Conservation (phyloP, 2,113 vertebrate species). For the Phrynocephalus versicolor region DNA sequence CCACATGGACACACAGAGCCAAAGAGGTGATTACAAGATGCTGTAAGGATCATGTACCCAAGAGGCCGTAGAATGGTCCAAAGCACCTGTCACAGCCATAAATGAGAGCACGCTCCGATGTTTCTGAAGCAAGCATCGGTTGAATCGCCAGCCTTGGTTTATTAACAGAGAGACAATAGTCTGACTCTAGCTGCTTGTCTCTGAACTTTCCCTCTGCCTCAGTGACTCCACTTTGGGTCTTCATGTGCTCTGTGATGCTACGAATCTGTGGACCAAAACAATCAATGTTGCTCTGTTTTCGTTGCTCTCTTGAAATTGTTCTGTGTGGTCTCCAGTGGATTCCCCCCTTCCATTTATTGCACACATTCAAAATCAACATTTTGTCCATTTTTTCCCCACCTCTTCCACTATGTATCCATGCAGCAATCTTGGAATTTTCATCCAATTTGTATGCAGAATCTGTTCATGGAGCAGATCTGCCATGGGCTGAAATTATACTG, state of each 20-base stretch:
- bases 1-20: neutral
- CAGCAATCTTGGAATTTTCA: neutral
- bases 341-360: neutral
- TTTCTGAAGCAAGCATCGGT: neutral
- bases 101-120: neutral
- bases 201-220: constrained; percentile 36
- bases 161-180: constrained; percentile 35
- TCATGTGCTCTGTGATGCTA: constrained; percentile 16
- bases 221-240: neutral
- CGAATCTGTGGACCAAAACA: neutral
- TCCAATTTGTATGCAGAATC: neutral
- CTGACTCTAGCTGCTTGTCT: constrained; percentile 28
- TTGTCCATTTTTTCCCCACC: too few species aligned
- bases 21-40: neutral
- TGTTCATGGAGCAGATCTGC: neutral
- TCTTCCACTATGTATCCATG: neutral
- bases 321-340: neutral
- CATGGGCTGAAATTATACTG: too few species aligned
- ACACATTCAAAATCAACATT: neutral
- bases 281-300: neutral
- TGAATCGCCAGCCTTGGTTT: neutral
- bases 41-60: neutral
- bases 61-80: neutral
- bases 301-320: neutral
- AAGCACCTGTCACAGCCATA: neutral